A percentile compares a stretch with the other conserved stretches of the same genome.
Evolutionary conservation across 2,888 invertebrate species (phyloP).

Genomic region (Torymus auratus): DNA sequence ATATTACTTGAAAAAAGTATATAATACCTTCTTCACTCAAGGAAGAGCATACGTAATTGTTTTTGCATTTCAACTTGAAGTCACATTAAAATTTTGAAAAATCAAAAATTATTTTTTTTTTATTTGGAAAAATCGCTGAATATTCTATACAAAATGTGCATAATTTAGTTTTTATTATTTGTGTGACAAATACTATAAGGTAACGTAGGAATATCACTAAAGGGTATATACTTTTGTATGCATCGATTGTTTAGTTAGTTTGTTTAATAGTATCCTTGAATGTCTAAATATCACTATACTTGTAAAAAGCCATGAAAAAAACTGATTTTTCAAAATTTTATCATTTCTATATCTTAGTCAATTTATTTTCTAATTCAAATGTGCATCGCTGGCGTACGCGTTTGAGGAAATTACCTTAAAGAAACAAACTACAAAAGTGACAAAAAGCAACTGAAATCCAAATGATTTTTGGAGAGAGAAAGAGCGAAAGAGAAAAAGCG

Average conservation of each 20-base stretch:
- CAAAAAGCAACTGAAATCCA: constrained; percentile 56
- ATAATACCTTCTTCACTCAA: constrained; percentile 59
- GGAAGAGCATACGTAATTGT: constrained; percentile 59
- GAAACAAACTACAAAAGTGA: constrained; percentile 45
- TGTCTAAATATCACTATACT: constrained; percentile 1
- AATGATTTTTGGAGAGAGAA: constrained; percentile 57
- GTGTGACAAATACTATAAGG: constrained; percentile 3
- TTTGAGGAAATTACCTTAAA: constrained; percentile 56
- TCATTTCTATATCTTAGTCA: constrained; percentile 55
- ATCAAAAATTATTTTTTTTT: constrained; percentile 43
- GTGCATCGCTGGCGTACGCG: constrained; percentile 59
- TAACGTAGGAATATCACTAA: constrained; percentile 12
- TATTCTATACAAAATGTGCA: constrained; percentile 12
- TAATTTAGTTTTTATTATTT: constrained; percentile 33
- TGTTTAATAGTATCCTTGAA: constrained; percentile 37
- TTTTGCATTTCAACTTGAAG: constrained; percentile 56
- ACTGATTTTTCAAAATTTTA: constrained; percentile 58
- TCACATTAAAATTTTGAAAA: constrained; percentile 56
- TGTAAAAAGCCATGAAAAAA: constrained; percentile 36
- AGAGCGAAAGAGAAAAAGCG: constrained; percentile 36
- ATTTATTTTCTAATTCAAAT: constrained; percentile 59
- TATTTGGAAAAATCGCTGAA: constrained; percentile 7
- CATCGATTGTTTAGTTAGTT: constrained; percentile 35
- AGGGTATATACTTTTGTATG: constrained; percentile 6
- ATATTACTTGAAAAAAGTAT: constrained; percentile 45